phyloP scores from a whole-genome alignment of 2,888 invertebrate species.

The Alviniconcha strummeri region DNA sequence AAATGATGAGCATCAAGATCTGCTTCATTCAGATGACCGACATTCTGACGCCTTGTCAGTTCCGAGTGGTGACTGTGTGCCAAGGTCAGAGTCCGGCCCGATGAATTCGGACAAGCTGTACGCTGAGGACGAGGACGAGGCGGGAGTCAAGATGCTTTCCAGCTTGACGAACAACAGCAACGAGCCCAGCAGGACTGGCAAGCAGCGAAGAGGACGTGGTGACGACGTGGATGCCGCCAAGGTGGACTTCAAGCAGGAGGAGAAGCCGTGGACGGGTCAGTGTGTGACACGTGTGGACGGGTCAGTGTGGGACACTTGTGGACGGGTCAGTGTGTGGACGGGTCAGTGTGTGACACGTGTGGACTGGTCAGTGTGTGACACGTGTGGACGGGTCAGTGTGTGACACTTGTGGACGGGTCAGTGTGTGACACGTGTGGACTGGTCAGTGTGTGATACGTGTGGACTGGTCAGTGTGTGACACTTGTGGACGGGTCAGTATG shows the following conservation, averaged over 20 bases:
- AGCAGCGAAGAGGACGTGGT: background rate
- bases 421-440: background rate
- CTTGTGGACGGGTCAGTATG: no score
- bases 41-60: no score
- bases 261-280: constrained; percentile 13
- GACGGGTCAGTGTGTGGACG: background rate
- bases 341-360: background rate
- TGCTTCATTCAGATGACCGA: no score
- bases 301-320: background rate
- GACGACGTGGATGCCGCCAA: background rate
- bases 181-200: background rate
- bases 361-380: no score
- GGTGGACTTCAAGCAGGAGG: constrained; percentile 3
- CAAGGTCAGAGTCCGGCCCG: background rate
- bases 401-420: background rate
- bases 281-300: background rate
- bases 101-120: background rate
- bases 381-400: background rate
- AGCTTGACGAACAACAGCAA: background rate
- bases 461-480: no score
- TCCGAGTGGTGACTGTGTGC: no score
- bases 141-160: background rate
- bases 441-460: no score
- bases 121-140: background rate
- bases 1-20: no score